A percentile compares a stretch with the other conserved stretches of the same genome.
Evolutionary conservation across 2,113 vertebrate genomes (phyloP).

Genomic region (Trogon surrucura): DNA sequence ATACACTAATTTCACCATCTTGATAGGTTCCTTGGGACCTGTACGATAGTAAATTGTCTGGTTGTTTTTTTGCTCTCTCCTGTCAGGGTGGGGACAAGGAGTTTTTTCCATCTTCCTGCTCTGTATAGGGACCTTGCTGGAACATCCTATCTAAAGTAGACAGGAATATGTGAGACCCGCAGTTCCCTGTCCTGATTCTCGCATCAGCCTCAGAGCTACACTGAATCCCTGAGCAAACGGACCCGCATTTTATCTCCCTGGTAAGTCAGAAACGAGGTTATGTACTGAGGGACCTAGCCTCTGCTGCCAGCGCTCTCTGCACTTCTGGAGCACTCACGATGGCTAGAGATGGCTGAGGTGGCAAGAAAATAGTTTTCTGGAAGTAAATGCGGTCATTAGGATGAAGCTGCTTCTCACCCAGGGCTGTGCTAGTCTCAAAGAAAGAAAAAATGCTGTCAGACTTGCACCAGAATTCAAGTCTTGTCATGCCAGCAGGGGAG

Average conservation of each 20-base stretch:
- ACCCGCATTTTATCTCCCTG: background rate
- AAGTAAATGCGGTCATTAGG: background rate
- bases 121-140: background rate
- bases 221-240: background rate
- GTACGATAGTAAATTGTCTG: background rate
- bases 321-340: background rate
- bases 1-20: background rate
- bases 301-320: background rate
- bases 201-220: background rate
- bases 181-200: background rate
- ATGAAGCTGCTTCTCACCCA: background rate
- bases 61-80: background rate
- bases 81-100: background rate
- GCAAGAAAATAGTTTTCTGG: background rate
- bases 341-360: background rate
- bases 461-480: background rate
- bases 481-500: background rate
- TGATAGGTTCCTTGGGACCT: background rate
- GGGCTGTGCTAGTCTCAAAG: background rate
- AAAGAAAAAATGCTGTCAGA: background rate
- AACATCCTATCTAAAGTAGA: background rate
- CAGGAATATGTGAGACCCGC: background rate
- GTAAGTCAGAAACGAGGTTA: background rate
- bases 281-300: background rate
- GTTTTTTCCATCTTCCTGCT: background rate